phyloP scores from a whole-genome alignment of 2,888 invertebrate genomes.

The Unio delphinus region DNA sequence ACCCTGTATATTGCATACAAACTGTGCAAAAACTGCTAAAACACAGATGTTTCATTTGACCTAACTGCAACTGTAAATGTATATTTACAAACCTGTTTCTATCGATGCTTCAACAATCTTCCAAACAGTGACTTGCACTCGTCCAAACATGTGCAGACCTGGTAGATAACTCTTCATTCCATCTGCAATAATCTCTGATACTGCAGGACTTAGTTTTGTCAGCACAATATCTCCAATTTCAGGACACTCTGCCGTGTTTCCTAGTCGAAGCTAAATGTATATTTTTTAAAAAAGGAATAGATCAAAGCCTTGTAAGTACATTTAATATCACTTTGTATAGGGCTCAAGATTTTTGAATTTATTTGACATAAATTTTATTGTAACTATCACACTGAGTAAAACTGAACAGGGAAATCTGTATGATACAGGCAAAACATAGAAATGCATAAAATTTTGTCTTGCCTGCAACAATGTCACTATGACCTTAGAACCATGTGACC shows the following conservation, averaged over 20 bases:
- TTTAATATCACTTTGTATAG: not conserved
- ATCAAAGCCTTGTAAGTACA: not conserved
- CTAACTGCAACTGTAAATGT: no score
- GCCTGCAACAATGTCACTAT: no score
- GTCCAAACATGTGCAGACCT: conserved; percentile 83
- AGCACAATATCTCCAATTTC: conserved; percentile 78
- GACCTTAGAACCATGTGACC: no score
- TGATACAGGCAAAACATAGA: not conserved
- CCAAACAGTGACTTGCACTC: conserved; percentile 90
- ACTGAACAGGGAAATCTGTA: not conserved
- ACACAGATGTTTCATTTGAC: no score
- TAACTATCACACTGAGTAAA: not conserved
- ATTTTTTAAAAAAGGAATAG: not conserved
- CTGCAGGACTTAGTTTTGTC: conserved; percentile 82
- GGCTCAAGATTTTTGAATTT: not conserved
- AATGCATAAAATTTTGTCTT: not conserved
- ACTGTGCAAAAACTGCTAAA: no score
- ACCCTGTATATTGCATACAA: no score
- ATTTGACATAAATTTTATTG: not conserved
- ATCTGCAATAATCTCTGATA: conserved; percentile 87
- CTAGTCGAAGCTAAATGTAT: conserved; percentile 59
- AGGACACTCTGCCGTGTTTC: conserved; percentile 62
- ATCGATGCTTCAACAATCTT: conserved; percentile 90
- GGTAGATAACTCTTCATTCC: conserved; percentile 86
- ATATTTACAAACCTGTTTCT: conserved; percentile 77